phyloP scores from a whole-genome alignment of 1,140 invertebrate species.

The Zophobas morio region DNA sequence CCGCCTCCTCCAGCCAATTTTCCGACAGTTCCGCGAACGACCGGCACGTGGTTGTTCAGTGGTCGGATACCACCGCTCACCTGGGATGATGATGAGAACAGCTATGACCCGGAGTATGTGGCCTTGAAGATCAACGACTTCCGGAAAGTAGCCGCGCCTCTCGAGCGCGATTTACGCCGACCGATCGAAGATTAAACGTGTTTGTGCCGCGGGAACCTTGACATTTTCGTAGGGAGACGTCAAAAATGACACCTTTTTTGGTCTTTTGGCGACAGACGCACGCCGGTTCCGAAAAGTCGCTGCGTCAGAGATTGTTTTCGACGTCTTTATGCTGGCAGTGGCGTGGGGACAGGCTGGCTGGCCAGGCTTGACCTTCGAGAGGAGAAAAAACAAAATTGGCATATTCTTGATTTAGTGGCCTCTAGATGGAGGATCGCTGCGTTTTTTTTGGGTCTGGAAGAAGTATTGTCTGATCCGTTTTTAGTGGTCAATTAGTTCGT shows the following conservation, averaged over 20 bases:
- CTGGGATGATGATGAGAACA: slow-evolving; percentile 42
- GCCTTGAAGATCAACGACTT: slow-evolving; percentile 51
- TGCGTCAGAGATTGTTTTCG: background rate
- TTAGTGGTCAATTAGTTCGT: no score
- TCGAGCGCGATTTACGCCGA: slow-evolving; percentile 32
- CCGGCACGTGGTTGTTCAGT: slow-evolving; percentile 27
- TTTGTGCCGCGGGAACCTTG: slow-evolving; percentile 32
- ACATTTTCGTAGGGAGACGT: slow-evolving; percentile 17
- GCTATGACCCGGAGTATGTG: slow-evolving; percentile 51
- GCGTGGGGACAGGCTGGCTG: background rate
- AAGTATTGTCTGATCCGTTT: no score
- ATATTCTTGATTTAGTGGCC: no score
- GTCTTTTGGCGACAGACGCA: background rate
- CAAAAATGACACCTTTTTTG: slow-evolving; percentile 28
- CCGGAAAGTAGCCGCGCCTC: slow-evolving; percentile 53
- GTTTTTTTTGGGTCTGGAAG: no score
- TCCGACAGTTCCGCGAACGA: background rate
- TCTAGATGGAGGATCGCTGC: no score
- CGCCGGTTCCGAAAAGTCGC: background rate
- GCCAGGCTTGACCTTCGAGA: no score
- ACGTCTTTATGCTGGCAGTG: background rate
- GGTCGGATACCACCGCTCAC: slow-evolving; percentile 37
- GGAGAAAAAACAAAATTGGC: no score
- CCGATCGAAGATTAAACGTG: slow-evolving; percentile 32
- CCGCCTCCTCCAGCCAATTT: no score